Conservation (phyloP, 2,888 invertebrate genomes). For the Netelia inedita region DNA sequence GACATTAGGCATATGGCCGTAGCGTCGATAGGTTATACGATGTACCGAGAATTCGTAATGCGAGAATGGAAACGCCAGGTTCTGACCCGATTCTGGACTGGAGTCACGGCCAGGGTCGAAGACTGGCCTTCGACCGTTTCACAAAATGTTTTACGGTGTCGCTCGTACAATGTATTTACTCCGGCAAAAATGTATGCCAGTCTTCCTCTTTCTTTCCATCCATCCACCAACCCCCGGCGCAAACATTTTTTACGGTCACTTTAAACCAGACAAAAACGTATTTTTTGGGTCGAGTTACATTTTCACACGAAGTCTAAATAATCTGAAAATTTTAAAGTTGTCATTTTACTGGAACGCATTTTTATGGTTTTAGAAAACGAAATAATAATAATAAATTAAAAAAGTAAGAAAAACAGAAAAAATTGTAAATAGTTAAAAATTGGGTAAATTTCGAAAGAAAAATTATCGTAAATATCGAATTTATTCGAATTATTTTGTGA, state of each 20-base stretch:
- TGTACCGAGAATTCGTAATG: slow-evolving; percentile 62
- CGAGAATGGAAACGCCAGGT: slow-evolving; percentile 73
- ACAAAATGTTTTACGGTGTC: slow-evolving; percentile 68
- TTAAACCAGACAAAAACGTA: background rate
- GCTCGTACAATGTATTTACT: slow-evolving; percentile 7
- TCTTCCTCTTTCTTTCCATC: background rate
- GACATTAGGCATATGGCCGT: slow-evolving; percentile 33
- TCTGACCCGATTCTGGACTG: slow-evolving; percentile 78
- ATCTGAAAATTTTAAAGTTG: too few species aligned
- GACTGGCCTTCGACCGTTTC: slow-evolving; percentile 74
- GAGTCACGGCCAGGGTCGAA: slow-evolving; percentile 76
- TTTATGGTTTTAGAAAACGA: too few species aligned
- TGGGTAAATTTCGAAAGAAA: too few species aligned
- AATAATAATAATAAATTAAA: too few species aligned
- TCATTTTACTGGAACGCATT: too few species aligned
- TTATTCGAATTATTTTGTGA: too few species aligned
- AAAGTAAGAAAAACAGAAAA: too few species aligned
- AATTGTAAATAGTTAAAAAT: too few species aligned
- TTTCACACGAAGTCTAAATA: too few species aligned
- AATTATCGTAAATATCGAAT: too few species aligned
- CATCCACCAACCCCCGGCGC: background rate
- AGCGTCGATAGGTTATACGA: slow-evolving; percentile 6
- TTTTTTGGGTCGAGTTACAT: too few species aligned
- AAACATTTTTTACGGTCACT: slow-evolving; percentile 16
- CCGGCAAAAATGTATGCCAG: background rate